Conservation (phyloP, 2,888 invertebrate species). For the Osmoderma eremita region DNA sequence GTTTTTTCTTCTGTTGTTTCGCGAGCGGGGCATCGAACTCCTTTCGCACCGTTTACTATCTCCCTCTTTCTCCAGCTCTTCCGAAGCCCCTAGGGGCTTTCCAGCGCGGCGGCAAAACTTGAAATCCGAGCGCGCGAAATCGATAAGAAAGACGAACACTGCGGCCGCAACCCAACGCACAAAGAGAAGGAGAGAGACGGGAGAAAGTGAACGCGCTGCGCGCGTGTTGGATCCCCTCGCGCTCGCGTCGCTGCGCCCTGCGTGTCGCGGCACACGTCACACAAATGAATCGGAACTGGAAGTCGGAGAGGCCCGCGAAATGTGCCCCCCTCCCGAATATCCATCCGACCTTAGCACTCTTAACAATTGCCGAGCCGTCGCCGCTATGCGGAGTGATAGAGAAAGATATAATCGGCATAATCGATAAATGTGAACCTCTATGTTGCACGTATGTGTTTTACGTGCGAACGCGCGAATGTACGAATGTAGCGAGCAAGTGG, state of each 20-base stretch:
- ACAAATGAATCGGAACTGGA: constrained; percentile 33
- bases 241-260: not conserved
- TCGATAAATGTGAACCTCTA: constrained; percentile 11
- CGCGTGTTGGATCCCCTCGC: constrained; percentile 12
- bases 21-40: not conserved
- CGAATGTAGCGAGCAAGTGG: too few species aligned
- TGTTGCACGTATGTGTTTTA: not conserved
- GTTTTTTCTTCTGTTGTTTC: too few species aligned
- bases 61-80: too few species aligned
- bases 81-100: not conserved
- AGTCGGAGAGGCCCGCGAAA: constrained; percentile 20
- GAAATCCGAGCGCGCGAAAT: constrained; percentile 20
- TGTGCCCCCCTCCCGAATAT: constrained; percentile 14
- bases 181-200: constrained; percentile 7
- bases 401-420: constrained; percentile 16
- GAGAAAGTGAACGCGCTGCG: constrained; percentile 27
- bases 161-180: not conserved
- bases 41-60: too few species aligned
- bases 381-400: not conserved
- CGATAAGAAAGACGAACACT: constrained; percentile 21
- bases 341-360: constrained; percentile 31
- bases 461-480: not conserved
- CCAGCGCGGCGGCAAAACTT: constrained; percentile 1
- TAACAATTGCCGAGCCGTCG: constrained; percentile 14
- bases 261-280: constrained; percentile 18